Conservation (phyloP, 2,797 vertebrate species). For the Todus mexicanus region DNA sequence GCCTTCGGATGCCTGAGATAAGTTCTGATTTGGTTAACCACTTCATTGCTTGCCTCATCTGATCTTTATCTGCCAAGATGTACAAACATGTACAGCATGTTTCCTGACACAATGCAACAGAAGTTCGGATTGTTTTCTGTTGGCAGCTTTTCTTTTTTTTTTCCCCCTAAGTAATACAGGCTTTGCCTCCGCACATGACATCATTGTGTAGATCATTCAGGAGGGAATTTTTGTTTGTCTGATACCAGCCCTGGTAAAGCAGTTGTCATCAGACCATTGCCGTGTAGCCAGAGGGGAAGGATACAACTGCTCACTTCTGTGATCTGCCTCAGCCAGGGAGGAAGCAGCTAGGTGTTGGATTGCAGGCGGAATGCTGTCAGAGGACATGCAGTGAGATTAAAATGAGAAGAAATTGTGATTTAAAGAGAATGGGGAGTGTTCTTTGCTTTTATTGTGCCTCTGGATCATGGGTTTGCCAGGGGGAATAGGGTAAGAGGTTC, state of each 20-base stretch:
- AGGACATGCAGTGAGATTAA: background rate
- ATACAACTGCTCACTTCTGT: slow-evolving; percentile 53
- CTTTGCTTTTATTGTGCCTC: background rate
- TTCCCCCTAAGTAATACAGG: background rate
- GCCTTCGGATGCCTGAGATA: slow-evolving; percentile 34
- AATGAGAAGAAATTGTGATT: background rate
- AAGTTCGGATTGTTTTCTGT: background rate
- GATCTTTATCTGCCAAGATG: slow-evolving; percentile 50
- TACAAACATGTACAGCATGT: slow-evolving; percentile 54
- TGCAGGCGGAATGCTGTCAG: slow-evolving; percentile 45
- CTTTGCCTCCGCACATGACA: background rate
- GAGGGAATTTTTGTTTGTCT: slow-evolving; percentile 33
- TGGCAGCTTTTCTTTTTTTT: background rate
- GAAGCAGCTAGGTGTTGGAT: slow-evolving; percentile 50
- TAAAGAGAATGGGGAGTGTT: background rate
- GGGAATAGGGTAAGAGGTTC: background rate
- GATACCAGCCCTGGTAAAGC: slow-evolving; percentile 25
- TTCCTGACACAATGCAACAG: slow-evolving; percentile 34
- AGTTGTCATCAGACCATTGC: slow-evolving; percentile 52
- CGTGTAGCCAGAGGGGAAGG: slow-evolving; percentile 58
- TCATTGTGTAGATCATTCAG: slow-evolving; percentile 26
- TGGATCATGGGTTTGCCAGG: background rate
- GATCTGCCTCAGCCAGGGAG: slow-evolving; percentile 27
- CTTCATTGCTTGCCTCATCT: slow-evolving; percentile 27
- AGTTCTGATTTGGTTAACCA: slow-evolving; percentile 31